These are phyloP conservation scores for Ganaspis sp. DNA, from an alignment of 1,140 invertebrate species.

Conservation along the genomic window DNA sequence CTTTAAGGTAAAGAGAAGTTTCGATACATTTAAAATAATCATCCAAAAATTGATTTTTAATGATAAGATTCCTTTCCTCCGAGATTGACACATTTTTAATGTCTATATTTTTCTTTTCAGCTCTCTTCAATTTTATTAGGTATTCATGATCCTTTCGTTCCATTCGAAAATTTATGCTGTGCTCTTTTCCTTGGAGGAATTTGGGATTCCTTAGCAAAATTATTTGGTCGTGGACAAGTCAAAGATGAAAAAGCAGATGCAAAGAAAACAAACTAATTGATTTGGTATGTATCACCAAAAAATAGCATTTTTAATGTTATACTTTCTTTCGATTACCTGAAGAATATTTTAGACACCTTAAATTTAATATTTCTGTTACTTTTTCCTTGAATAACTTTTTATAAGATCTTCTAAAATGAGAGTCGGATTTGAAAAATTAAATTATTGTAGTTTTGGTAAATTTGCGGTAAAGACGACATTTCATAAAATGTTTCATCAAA, in stretches of 20 bases:
- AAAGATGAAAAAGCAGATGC: slow-evolving; percentile 87
- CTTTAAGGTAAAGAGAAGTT: slow-evolving; percentile 86
- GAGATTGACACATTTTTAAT: background rate
- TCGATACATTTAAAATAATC: background rate
- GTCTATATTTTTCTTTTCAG: slow-evolving; percentile 71
- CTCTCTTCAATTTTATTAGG: slow-evolving; percentile 96
- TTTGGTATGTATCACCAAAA: slow-evolving; percentile 33
- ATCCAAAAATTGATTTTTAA: background rate
- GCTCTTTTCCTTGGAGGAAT: slow-evolving; percentile 98
- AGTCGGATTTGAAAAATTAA: background rate
- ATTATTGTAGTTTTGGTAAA: no score
- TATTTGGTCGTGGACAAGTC: slow-evolving; percentile 85
- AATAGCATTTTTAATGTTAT: no score
- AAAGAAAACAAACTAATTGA: slow-evolving; percentile 86
- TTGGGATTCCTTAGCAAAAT: slow-evolving; percentile 94
- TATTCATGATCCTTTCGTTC: slow-evolving; percentile 98
- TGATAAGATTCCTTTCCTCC: background rate
- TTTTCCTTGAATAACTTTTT: slow-evolving; percentile 15
- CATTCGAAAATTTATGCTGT: slow-evolving; percentile 98
- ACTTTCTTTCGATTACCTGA: no score
- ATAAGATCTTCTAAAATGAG: background rate
- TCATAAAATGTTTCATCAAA: background rate
- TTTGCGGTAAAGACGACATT: background rate
- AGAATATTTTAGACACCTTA: no score
- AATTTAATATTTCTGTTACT: no score